phyloP scores from a whole-genome alignment of 2,888 invertebrate species.

The Ptychoptera albimana region DNA sequence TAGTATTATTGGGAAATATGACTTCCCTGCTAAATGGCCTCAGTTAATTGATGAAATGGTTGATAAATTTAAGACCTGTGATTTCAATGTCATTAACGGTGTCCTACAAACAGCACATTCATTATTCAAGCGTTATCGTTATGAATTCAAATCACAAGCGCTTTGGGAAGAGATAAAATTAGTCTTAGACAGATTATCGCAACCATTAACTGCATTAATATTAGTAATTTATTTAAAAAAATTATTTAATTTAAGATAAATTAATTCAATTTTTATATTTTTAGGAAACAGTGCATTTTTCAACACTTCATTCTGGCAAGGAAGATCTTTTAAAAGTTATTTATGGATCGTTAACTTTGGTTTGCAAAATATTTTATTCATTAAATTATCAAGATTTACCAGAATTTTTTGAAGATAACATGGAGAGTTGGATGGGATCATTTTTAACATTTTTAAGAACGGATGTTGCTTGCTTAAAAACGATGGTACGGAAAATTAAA shows the following conservation, averaged over 20 bases:
- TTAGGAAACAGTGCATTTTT: conserved; percentile 70
- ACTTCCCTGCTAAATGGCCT: conserved; percentile 96
- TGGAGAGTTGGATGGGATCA: conserved; percentile 87
- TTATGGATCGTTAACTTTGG: conserved; percentile 73
- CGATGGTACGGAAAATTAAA: conserved; percentile 32
- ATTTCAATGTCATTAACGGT: conserved; percentile 90
- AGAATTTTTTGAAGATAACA: conserved; percentile 98
- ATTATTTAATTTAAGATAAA: conserved; percentile 14
- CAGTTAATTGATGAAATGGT: conserved; percentile 87
- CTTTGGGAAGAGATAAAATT: conserved; percentile 96
- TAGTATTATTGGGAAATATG: conserved; percentile 88
- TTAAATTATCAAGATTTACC: conserved; percentile 96
- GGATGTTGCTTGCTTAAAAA: conserved; percentile 61
- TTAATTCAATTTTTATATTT: conserved; percentile 16
- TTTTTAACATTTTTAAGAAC: conserved; percentile 66
- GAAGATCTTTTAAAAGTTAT: conserved; percentile 68
- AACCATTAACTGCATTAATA: conserved; percentile 84
- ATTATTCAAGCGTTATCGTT: conserved; percentile 87
- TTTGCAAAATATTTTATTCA: conserved; percentile 92
- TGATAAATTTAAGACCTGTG: conserved; percentile 74
- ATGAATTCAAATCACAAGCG: conserved; percentile 86
- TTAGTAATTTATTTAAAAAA: conserved; percentile 35
- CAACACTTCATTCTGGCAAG: conserved; percentile 61
- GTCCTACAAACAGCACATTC: conserved; percentile 91
- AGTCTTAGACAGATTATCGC: conserved; percentile 85